A percentile compares a stretch with the other conserved stretches of the same genome.
Conservation (phyloP, 1,140 invertebrate genomes). For the Drosophila willistoni region DNA sequence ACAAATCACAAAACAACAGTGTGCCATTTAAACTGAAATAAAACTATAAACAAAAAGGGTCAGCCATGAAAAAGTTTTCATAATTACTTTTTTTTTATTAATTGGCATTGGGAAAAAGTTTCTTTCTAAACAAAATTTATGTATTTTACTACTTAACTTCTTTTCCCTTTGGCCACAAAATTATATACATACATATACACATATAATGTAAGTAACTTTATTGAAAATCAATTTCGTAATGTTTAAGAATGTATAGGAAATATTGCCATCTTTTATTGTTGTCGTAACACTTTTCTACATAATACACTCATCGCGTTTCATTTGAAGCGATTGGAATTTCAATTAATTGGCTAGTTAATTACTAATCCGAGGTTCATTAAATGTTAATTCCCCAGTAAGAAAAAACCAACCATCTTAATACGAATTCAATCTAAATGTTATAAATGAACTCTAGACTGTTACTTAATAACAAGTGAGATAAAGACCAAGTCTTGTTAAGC, state of each 20-base stretch:
- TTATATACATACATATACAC: not conserved
- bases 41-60: not conserved
- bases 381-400: not conserved
- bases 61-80: slow-evolving; percentile 4
- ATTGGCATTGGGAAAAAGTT: not conserved
- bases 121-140: not conserved
- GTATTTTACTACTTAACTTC: not conserved
- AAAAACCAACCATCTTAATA: not conserved
- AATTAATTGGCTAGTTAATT: slow-evolving; percentile 9
- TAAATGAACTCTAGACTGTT: not conserved
- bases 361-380: slow-evolving; percentile 5
- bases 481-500: too few species aligned
- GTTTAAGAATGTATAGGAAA: not conserved
- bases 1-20: slow-evolving; percentile 14
- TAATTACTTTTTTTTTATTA: not conserved
- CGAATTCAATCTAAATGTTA: not conserved
- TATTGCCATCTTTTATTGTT: not conserved
- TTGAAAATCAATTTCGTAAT: not conserved
- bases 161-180: not conserved
- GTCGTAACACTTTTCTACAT: not conserved
- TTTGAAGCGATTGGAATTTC: slow-evolving; percentile 1
- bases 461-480: not conserved
- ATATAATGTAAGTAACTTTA: not conserved
- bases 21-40: slow-evolving; percentile 1
- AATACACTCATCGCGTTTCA: slow-evolving; percentile 11